phyloP scores from a whole-genome alignment of 2,888 invertebrate species.

The Sminthurides aquaticus region DNA sequence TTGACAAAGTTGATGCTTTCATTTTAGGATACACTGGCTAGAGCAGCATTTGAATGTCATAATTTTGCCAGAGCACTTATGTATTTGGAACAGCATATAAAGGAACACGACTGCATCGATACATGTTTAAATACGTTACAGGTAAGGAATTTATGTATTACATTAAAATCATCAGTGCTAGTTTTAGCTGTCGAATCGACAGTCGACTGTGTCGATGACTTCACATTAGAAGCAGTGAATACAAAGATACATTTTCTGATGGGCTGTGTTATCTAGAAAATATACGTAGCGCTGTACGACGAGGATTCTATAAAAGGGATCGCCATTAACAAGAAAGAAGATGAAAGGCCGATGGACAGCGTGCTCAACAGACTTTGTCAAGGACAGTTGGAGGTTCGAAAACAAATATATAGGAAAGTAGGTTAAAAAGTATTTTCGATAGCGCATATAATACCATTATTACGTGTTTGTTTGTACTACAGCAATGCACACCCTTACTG shows the following conservation, averaged over 20 bases:
- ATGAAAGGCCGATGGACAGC: slow-evolving; percentile 71
- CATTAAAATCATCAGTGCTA: no score
- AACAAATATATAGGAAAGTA: not conserved
- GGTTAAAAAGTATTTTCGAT: no score
- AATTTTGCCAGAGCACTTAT: slow-evolving; percentile 48
- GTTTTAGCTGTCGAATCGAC: no score
- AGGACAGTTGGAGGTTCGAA: slow-evolving; percentile 59
- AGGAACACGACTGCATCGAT: no score
- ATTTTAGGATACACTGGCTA: slow-evolving; percentile 48
- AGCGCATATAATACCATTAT: no score
- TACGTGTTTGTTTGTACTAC: slow-evolving; percentile 35
- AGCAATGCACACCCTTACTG: slow-evolving; percentile 80
- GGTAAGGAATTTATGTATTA: no score
- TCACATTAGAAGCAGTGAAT: no score
- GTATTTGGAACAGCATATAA: slow-evolving; percentile 49
- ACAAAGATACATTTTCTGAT: no score
- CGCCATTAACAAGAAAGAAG: slow-evolving; percentile 62
- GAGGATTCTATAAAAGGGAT: slow-evolving; percentile 80
- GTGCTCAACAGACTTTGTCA: slow-evolving; percentile 77
- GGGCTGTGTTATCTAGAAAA: no score
- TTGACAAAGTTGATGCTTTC: no score
- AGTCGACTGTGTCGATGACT: no score
- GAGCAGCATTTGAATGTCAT: slow-evolving; percentile 49
- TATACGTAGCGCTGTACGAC: slow-evolving; percentile 81
- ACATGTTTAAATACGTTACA: not conserved